These are phyloP conservation scores for Lepidotrigona ventralis DNA, from an alignment of 1,140 invertebrate species.

Conservation along the genomic window DNA sequence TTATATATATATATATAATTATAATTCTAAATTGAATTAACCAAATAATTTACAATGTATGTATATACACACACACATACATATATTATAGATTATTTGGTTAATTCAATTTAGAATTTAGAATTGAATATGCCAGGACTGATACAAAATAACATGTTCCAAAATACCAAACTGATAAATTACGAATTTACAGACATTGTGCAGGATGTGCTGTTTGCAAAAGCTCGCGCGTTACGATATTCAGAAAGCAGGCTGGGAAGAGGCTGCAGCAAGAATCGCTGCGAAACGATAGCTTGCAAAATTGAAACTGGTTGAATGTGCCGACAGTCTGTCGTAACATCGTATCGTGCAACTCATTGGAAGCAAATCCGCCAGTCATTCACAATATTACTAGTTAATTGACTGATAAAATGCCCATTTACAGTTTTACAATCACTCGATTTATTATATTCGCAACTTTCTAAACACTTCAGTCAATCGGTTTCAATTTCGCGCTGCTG, in stretches of 20 bases:
- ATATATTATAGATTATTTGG: no score
- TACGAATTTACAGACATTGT: background rate
- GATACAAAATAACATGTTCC: no score
- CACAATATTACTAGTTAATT: background rate
- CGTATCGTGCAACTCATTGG: background rate
- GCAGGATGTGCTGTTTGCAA: no score
- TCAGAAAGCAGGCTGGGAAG: background rate
- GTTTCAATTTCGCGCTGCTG: background rate
- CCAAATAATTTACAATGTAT: no score
- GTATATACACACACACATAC: no score
- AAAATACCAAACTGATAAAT: no score
- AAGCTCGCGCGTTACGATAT: background rate
- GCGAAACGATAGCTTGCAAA: constrained; percentile 7
- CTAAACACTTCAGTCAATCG: background rate
- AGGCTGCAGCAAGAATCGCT: background rate
- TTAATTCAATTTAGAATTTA: no score
- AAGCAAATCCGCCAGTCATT: constrained; percentile 15
- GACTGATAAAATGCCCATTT: constrained; percentile 13
- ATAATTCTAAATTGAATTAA: no score
- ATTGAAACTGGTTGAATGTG: background rate
- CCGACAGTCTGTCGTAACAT: background rate
- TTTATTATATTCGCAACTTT: background rate
- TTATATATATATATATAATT: no score
- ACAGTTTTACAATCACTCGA: background rate
- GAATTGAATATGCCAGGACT: no score